These are phyloP conservation scores for Littorina saxatilis DNA, from an alignment of 1,140 invertebrate species.

Conservation along the genomic window DNA sequence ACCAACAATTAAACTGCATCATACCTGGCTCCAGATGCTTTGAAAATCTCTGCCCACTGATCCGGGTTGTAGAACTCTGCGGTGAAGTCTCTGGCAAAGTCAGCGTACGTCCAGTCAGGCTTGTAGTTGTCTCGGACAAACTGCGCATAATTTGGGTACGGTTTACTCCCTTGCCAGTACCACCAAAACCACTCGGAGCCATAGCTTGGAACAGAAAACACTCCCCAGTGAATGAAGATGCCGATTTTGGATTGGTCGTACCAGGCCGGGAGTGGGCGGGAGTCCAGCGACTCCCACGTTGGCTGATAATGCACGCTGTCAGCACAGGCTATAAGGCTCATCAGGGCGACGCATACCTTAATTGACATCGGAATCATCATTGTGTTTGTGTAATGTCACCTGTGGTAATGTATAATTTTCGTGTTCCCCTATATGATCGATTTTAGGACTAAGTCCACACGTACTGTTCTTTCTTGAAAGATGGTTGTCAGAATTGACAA, in stretches of 20 bases:
- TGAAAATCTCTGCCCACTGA: constrained; percentile 66
- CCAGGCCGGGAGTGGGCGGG: neutral
- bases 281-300: constrained; percentile 73
- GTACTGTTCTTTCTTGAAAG: no score
- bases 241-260: constrained; percentile 58
- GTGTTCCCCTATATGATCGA: no score
- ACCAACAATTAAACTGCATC: no score
- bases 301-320: constrained; percentile 50
- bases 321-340: no score
- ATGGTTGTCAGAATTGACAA: no score
- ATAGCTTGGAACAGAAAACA: constrained; percentile 73
- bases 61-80: constrained; percentile 67
- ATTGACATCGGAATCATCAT: no score
- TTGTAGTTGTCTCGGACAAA: constrained; percentile 69
- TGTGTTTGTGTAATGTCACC: no score
- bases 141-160: constrained; percentile 29
- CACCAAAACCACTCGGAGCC: constrained; percentile 69
- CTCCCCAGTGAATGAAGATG: constrained; percentile 76
- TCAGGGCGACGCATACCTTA: no score
- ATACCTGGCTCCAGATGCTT: constrained; percentile 68
- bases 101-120: constrained; percentile 67
- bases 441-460: no score
- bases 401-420: no score
- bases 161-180: constrained; percentile 56
- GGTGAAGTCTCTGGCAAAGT: constrained; percentile 65